Percentiles rank a stretch among this genome's conserved stretches.
Evolutionary conservation across 2,888 invertebrate species (phyloP).

Genomic region (Ceramica pisi): DNA sequence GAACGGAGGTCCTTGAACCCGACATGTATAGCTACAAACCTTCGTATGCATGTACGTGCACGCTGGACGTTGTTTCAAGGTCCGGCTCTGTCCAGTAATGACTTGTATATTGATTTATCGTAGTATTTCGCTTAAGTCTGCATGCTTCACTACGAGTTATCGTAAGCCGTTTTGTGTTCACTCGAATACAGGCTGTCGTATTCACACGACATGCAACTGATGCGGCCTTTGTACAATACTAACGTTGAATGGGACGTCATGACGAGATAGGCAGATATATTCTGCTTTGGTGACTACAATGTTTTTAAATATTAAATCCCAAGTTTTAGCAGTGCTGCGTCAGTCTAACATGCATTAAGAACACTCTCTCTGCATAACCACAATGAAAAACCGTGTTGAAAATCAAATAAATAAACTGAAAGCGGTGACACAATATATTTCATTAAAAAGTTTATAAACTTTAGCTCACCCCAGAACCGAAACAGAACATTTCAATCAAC

Average conservation of each 20-base stretch:
- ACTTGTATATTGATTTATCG: conserved; percentile 57
- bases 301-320: neutral
- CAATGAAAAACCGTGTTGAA: neutral
- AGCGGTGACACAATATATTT: neutral
- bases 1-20: conserved; percentile 44
- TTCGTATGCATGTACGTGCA: conserved; percentile 1
- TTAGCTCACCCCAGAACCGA: neutral
- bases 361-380: neutral
- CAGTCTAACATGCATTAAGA: neutral
- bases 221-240: neutral
- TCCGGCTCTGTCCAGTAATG: conserved; percentile 41
- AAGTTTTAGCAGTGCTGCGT: neutral
- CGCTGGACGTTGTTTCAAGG: conserved; percentile 37
- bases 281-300: neutral
- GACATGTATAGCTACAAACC: conserved; percentile 30
- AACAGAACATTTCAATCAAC: conserved; percentile 4
- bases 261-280: neutral
- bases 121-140: conserved; percentile 44
- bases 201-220: conserved; percentile 8
- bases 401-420: neutral
- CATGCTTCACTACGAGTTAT: conserved; percentile 11
- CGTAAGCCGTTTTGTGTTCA: conserved; percentile 10
- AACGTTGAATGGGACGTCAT: neutral
- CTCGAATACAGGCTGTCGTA: conserved; percentile 1
- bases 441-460: conserved; percentile 2